Percentiles rank a stretch among this genome's conserved stretches.
phyloP scores from a whole-genome alignment of 2,797 vertebrate species.

The Trematomus bernacchii region DNA sequence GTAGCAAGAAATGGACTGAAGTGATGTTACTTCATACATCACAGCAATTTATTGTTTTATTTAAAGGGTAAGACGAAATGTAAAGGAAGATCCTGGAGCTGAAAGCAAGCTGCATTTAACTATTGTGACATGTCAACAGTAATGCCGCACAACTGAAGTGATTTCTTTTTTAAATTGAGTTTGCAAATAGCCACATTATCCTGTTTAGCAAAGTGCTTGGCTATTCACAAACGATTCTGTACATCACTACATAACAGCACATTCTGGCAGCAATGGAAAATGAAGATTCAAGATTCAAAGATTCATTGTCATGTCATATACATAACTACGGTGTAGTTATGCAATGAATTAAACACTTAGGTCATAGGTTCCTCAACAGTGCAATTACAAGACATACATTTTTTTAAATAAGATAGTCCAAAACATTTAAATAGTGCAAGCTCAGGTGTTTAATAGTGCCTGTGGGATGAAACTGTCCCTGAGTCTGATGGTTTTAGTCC shows the following conservation, averaged over 20 bases:
- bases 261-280: neutral
- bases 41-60: constrained; percentile 22
- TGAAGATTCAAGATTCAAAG: no score
- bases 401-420: no score
- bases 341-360: no score
- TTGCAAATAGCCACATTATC: neutral
- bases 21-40: constrained; percentile 28
- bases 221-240: neutral
- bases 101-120: constrained; percentile 2
- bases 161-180: constrained; percentile 24
- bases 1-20: constrained; percentile 20
- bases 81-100: neutral
- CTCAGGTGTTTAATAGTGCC: no score
- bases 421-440: no score
- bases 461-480: no score
- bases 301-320: no score
- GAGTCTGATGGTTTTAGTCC: no score
- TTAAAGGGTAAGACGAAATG: constrained; percentile 15
- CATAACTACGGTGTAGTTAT: no score
- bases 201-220: constrained; percentile 1
- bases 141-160: constrained; percentile 10
- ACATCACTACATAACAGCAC: neutral
- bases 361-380: no score
- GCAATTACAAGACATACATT: no score
- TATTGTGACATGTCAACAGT: constrained; percentile 30